Conservation (phyloP, 2,113 vertebrate species). For the Sceloporus undulatus region DNA sequence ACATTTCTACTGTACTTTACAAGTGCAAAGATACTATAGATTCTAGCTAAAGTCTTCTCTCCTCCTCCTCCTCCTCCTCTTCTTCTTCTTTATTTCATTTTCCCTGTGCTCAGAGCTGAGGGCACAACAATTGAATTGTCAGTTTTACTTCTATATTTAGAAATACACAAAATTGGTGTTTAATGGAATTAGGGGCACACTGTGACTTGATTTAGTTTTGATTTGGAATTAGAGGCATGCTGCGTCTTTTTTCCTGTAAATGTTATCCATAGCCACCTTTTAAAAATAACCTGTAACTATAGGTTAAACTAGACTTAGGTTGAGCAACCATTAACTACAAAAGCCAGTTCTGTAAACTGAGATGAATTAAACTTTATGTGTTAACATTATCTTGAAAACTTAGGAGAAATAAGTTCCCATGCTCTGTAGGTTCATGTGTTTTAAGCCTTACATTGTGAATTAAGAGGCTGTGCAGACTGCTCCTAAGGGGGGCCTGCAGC, state of each 20-base stretch:
- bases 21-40: neutral
- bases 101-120: neutral
- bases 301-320: neutral
- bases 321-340: neutral
- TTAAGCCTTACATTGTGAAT: neutral
- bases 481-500: no score
- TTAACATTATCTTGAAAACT: conserved; percentile 1
- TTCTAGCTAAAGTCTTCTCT: neutral
- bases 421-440: neutral
- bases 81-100: neutral
- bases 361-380: neutral
- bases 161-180: neutral
- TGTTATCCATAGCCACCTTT: neutral
- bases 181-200: neutral
- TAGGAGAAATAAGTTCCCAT: neutral
- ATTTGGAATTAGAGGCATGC: neutral
- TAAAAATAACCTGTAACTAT: neutral
- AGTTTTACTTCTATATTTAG: neutral
- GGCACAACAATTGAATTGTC: neutral
- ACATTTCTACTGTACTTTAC: neutral
- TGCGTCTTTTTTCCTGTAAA: neutral
- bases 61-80: neutral
- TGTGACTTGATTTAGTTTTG: neutral
- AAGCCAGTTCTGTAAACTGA: neutral
- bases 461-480: no score